Evolutionary conservation across 2,888 invertebrate genomes (phyloP), one percentile per base, ranked within the genome.

Genomic region (Allygus modestus): DNA sequence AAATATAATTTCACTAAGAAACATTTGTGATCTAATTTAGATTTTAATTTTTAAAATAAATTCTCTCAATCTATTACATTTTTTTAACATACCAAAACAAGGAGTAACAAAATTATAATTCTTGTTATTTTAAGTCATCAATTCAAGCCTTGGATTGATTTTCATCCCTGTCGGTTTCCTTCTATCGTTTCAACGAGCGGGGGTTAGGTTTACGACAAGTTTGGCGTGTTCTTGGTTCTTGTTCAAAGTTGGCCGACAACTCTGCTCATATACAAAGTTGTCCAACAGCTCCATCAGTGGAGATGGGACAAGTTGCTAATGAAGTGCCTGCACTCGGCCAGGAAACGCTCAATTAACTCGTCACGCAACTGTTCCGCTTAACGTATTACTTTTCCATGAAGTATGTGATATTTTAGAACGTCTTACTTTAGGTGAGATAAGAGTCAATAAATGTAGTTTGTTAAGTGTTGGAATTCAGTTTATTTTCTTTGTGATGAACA

Each of bases 261-360:
- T 31, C 17, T 0, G 28, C 20, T 31, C 9, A 31, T 65, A 31
- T 28, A 65, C 65, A 65, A 65, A 65, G 65, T 65, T 65, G 65
- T 31, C 65, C 28, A 65, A 65, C 65, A 65, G 65, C 65, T 17
- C 15, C 65, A 65, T 65, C 65, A 31, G 15, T 11, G 28, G 17
- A 28, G 28, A 28, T 31, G 65, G 65, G 65, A 65, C 28, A 65
- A 71, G 71, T 71, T 33, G 37, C 41, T 71, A 71, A 71, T 71
- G 33, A 33, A 37, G 41, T 71, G 71, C 28, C 41, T 37, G 71
- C 65, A 31, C 17, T 58, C 58, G 20, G 23, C 26, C 69, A 37
- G 71, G 71, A 71, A 71, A 41, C 15, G 41, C 37, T 71, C 71
- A 71, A 71, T 71, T 71, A 71, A 41, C 71, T 20, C 23, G 71